Conservation (phyloP, 35 echinoderm and acorn worm genomes). For the Holothuria glaberrima region DNA sequence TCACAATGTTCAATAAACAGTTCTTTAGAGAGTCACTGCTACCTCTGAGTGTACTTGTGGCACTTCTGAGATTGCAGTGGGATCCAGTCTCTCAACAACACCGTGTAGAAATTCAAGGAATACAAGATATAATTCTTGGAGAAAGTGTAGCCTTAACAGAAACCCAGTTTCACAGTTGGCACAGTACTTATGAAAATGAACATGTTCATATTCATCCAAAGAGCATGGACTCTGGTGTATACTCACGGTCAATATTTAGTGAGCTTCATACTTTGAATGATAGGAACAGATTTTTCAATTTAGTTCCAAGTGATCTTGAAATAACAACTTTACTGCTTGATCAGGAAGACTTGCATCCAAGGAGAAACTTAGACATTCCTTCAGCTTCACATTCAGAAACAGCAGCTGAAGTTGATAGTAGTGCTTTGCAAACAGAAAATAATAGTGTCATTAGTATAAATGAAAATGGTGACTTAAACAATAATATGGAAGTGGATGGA, state of each 20-base stretch:
- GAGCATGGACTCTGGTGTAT: conserved; percentile 65
- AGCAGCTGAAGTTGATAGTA: neutral
- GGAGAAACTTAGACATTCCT: conserved; percentile 32
- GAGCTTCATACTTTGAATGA: conserved; percentile 72
- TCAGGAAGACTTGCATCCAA: conserved; percentile 62
- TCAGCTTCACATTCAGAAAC: neutral
- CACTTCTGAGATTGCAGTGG: conserved; percentile 55
- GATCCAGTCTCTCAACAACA: conserved; percentile 55
- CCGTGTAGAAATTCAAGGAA: conserved; percentile 65
- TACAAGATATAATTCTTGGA: conserved; percentile 85
- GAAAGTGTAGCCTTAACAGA: conserved; percentile 84
- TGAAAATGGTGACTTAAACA: conserved; percentile 46
- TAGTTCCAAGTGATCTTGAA: conserved; percentile 58
- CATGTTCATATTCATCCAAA: conserved; percentile 74
- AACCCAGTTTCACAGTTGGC: conserved; percentile 92
- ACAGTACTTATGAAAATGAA: conserved; percentile 69
- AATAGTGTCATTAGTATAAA: conserved; percentile 65
- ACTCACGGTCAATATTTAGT: conserved; percentile 63
- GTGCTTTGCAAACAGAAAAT: conserved; percentile 22
- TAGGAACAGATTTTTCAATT: conserved; percentile 56
- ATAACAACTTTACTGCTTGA: conserved; percentile 85
- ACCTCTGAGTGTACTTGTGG: conserved; percentile 51
- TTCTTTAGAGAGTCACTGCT: conserved; percentile 40
- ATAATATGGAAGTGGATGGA: conserved; percentile 39
- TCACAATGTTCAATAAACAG: conserved; percentile 58